phyloP scores from a whole-genome alignment of 1,140 invertebrate species.

The Euwallacea fornicatus region DNA sequence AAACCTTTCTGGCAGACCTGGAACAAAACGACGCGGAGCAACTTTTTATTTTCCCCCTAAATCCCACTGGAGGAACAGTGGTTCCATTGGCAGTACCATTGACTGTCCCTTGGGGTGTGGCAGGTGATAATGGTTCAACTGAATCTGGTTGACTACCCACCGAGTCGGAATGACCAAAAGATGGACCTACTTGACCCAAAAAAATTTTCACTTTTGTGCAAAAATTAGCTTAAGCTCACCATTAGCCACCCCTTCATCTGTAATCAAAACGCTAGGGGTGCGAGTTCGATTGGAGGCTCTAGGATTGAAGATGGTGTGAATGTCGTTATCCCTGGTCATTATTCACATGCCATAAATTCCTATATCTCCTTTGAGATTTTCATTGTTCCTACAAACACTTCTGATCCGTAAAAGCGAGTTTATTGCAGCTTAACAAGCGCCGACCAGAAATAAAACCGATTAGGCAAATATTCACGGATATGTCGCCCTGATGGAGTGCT shows the following conservation, averaged over 20 bases:
- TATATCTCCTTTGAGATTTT: neutral
- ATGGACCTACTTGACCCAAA: conserved; percentile 48
- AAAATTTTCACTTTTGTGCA: too few relatives aligned
- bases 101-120: conserved; percentile 48
- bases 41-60: conserved; percentile 53
- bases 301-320: conserved; percentile 75
- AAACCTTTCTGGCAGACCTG: conserved; percentile 69
- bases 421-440: too few relatives aligned
- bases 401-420: too few relatives aligned
- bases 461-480: too few relatives aligned
- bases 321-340: conserved; percentile 57
- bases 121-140: conserved; percentile 57
- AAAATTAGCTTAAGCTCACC: conserved; percentile 32
- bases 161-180: conserved; percentile 61
- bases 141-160: conserved; percentile 61
- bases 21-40: conserved; percentile 71
- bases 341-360: neutral
- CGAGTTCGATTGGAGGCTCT: conserved; percentile 60
- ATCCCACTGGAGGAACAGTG: conserved; percentile 46
- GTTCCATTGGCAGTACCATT: conserved; percentile 22
- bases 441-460: too few relatives aligned
- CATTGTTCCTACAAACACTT: too few relatives aligned
- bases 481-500: too few relatives aligned
- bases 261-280: conserved; percentile 71
- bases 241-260: conserved; percentile 62